phyloP scores from a whole-genome alignment of 2,113 vertebrate genomes.

The Otis tarda region DNA sequence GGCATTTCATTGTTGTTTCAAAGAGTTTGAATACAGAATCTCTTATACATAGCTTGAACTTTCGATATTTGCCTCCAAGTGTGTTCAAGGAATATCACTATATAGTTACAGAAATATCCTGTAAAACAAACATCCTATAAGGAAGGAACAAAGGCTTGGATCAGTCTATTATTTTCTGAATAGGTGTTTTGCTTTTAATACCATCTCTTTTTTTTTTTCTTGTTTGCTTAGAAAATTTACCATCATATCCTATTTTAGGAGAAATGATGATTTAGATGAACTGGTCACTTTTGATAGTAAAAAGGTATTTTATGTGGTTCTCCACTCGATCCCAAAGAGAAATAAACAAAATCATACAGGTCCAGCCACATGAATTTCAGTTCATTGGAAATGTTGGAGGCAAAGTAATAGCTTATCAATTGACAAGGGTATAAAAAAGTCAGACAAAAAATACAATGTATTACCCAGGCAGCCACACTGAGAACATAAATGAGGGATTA shows the following conservation, averaged over 20 bases:
- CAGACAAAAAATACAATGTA: background rate
- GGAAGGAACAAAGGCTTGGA: background rate
- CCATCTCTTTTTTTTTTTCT: background rate
- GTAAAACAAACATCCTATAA: background rate
- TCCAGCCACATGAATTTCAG: background rate
- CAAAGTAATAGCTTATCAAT: background rate
- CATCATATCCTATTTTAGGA: background rate
- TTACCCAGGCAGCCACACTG: background rate
- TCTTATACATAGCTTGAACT: slow-evolving; percentile 9
- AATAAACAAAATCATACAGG: background rate
- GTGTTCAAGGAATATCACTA: background rate
- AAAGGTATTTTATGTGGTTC: background rate
- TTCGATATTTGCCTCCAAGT: slow-evolving; percentile 50
- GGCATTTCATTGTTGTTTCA: slow-evolving; percentile 42
- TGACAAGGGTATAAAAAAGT: background rate
- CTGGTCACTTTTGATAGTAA: background rate
- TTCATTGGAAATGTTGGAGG: background rate
- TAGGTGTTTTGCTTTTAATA: background rate
- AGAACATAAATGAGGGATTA: slow-evolving; percentile 3
- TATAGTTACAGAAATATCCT: background rate
- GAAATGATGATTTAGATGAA: background rate
- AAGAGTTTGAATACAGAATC: slow-evolving; percentile 2
- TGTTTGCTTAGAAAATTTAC: background rate
- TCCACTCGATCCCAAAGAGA: background rate
- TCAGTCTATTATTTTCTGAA: background rate